Evolutionary conservation across 2,888 invertebrate species (phyloP), one percentile per base, ranked within the genome.

Genomic region (Tetranychus truncatus): DNA sequence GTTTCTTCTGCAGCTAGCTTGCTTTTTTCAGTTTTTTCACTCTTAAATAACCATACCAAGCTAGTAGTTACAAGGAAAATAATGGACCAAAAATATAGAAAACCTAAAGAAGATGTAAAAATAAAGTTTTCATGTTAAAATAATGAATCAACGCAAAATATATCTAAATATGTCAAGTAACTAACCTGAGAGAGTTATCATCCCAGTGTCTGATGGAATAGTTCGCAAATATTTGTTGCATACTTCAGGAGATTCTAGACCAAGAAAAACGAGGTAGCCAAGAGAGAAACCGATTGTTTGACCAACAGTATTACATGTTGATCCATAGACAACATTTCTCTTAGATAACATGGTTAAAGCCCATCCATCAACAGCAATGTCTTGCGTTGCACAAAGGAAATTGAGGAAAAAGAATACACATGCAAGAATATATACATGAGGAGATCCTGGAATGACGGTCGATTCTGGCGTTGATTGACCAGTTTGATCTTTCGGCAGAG

Each of bases 361-460:
- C 99, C 99, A 99, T 34, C 99, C 99, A 85, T 99, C 99, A 0
- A 99, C 97, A 20, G 95, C 97, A 81, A 99, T 96, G 83, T 99
- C 99, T 85, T 99, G 99, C 1, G 99, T 99, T 2, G 99, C 97
- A 6, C 97, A 97, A 80, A 99, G 85, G 81, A 97, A 95, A 81
- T 96, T 97, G 4, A 99, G 85, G 75, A 88, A 85, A 82, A 97
- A 91, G 84, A 99, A 99, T 76, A 92, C 85, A 18, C 87, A 81
- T 0, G 96, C 96, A 45, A 99, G 85, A 73, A 89, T 82, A 76
- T 85, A 87, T 79, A 93, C 90, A 80, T 90, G 89, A 0, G 92
- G 91, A 45, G 83, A 72, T 5, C 15, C 11, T 18, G 15, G 18
- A 34, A 44, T 74, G 5, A 8, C 66, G 6, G 18, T n/a, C 9